These are phyloP conservation scores for Ectobius pallidus DNA, from an alignment of 2,888 invertebrate genomes.

Conservation along the genomic window DNA sequence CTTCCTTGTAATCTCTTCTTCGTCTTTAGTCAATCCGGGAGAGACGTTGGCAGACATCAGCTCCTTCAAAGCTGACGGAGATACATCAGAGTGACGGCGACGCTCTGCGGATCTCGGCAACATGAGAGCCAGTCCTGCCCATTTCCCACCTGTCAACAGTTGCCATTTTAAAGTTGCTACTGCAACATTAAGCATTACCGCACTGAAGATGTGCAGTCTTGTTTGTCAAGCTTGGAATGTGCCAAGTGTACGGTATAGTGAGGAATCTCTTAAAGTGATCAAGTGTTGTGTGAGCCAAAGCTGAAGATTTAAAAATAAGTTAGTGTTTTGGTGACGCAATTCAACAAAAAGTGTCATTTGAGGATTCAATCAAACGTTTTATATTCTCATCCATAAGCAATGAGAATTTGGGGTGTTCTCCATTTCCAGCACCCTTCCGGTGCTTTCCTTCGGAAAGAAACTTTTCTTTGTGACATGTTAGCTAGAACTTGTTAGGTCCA, in stretches of 20 bases:
- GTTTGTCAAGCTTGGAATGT: not conserved
- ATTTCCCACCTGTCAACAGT: conserved; percentile 29
- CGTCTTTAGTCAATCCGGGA: not conserved
- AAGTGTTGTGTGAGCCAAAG: too few relatives aligned
- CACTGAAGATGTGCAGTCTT: not conserved
- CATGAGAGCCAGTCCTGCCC: conserved; percentile 24
- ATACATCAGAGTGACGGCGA: conserved; percentile 24
- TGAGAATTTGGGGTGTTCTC: not conserved
- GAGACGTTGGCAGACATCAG: not conserved
- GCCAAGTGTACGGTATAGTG: too few relatives aligned
- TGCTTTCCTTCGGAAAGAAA: too few relatives aligned
- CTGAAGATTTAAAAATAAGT: too few relatives aligned
- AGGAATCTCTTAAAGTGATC: too few relatives aligned
- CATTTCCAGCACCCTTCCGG: too few relatives aligned
- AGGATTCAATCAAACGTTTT: too few relatives aligned
- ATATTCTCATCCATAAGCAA: too few relatives aligned
- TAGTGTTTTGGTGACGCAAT: too few relatives aligned
- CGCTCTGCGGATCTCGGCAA: conserved; percentile 13
- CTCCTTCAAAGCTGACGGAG: conserved; percentile 23
- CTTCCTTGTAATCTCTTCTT: not conserved
- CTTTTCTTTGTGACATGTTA: too few relatives aligned
- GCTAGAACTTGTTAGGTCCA: too few relatives aligned
- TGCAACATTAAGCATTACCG: conserved; percentile 8
- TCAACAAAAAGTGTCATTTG: too few relatives aligned
- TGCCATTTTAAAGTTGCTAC: not conserved